Evolutionary conservation across 2,888 invertebrate genomes (phyloP), one percentile per base, ranked within the genome.

Genomic region (Gisinianus flammeolus): DNA sequence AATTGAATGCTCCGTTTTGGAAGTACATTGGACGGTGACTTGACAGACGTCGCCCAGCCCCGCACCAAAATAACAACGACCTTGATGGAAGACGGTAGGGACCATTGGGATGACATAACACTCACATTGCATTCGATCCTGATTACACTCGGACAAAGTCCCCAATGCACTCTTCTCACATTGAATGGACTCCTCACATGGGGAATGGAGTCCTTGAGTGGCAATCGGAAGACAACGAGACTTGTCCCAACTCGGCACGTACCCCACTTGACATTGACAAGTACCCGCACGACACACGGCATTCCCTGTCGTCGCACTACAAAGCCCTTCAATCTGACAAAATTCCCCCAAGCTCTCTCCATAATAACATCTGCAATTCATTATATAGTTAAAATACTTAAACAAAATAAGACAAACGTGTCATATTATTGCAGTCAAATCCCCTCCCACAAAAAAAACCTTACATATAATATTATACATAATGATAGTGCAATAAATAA

Each of bases 351-450:
- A 64, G 33, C 81, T 80, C 80, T 84, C 84, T 30, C 84, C 84
- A 58, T 84, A 84, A 58, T 82, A 82, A 62, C 84, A 84, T 67
- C 84, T 84, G n/a, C n/a, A n/a, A n/a, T n/a, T n/a, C n/a, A n/a
- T n/a, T n/a, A n/a, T n/a, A n/a, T n/a, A n/a, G n/a, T n/a, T n/a
- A n/a, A n/a, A n/a, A n/a, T n/a, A n/a, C n/a, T n/a, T n/a, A n/a
- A n/a, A n/a, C n/a, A n/a, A n/a, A n/a, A n/a, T n/a, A n/a, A n/a
- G n/a, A n/a, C n/a, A n/a, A n/a, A n/a, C n/a, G n/a, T n/a, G n/a
- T n/a, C n/a, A n/a, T n/a, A n/a, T n/a, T n/a, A n/a, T n/a, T n/a
- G n/a, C n/a, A n/a, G n/a, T n/a, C n/a, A n/a, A n/a, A n/a, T n/a
- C n/a, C n/a, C n/a, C n/a, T n/a, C n/a, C n/a, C n/a, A n/a, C n/a